A percentile compares a stretch with the other conserved stretches of the same genome.
Evolutionary conservation across 92 coral and sea anemone species (phyloP).

Genomic region (Micromussa lordhowensis): DNA sequence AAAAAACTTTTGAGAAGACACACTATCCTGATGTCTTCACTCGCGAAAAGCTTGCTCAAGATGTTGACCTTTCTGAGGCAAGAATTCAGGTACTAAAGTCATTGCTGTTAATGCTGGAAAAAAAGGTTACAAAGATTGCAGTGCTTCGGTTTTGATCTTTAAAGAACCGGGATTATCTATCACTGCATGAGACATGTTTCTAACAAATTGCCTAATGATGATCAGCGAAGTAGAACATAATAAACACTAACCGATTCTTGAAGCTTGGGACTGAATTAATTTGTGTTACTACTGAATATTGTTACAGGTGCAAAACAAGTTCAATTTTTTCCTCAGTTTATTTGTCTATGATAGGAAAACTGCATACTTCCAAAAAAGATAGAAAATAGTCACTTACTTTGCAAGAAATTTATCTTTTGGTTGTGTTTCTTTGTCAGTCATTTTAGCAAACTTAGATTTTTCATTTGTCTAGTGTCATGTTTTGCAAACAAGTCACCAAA

Average conservation of each 20-base stretch:
- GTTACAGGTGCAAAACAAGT: background rate
- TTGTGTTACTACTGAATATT: background rate
- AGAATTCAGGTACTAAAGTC: conserved; percentile 97
- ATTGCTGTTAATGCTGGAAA: conserved; percentile 87
- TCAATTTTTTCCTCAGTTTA: background rate
- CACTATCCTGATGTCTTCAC: conserved; percentile 98
- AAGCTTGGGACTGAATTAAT: background rate
- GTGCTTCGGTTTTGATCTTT: background rate
- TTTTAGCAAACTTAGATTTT: background rate
- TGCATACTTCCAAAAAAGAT: too few relatives aligned
- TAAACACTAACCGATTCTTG: background rate
- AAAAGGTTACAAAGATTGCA: conserved; percentile 6
- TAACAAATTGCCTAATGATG: background rate
- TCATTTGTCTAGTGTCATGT: background rate
- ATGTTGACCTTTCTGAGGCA: conserved; percentile 96
- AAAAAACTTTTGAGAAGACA: conserved; percentile 93
- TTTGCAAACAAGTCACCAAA: too few relatives aligned
- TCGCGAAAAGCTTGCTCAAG: conserved; percentile 91
- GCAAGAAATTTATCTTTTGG: too few relatives aligned
- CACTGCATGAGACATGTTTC: background rate
- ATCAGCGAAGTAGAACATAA: background rate
- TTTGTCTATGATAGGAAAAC: background rate
- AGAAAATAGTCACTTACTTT: too few relatives aligned
- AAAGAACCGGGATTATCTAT: conserved; percentile 40
- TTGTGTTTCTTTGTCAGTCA: background rate